Evolutionary conservation across 2,113 vertebrate species (phyloP).

Genomic region (Pelobates fuscus): DNA sequence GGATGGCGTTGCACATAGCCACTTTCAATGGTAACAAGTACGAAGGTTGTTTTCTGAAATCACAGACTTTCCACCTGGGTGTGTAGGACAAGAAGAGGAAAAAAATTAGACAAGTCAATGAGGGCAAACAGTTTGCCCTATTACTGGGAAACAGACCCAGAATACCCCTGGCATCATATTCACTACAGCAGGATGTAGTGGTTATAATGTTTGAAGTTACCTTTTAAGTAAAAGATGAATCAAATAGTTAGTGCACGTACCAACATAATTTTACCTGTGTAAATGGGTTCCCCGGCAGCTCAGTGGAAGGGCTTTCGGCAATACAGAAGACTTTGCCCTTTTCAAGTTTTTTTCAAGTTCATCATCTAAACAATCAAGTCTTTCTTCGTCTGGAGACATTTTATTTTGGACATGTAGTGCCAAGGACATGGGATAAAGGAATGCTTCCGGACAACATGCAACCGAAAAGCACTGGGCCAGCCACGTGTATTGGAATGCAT

Average conservation of each 20-base stretch:
- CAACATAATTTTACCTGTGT: constrained; percentile 92
- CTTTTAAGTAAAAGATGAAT: too few relatives aligned
- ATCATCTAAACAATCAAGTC: neutral
- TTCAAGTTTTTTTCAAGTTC: neutral
- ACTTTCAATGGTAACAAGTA: constrained; percentile 74
- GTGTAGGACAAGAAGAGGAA: constrained; percentile 48
- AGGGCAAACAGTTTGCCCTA: too few relatives aligned
- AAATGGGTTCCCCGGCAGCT: constrained; percentile 79
- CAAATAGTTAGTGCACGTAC: too few relatives aligned
- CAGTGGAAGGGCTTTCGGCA: constrained; percentile 76
- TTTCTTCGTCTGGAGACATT: neutral
- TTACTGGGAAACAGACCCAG: too few relatives aligned
- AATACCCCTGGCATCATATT: too few relatives aligned
- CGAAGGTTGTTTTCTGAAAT: constrained; percentile 56
- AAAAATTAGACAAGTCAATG: too few relatives aligned
- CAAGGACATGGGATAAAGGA: constrained; percentile 80
- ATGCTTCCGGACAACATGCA: constrained; percentile 66
- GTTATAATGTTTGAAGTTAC: too few relatives aligned
- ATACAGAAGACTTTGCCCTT: constrained; percentile 48
- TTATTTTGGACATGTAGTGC: constrained; percentile 61
- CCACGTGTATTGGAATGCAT: constrained; percentile 65
- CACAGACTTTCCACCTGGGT: constrained; percentile 75
- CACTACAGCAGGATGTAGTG: too few relatives aligned
- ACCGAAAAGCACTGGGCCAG: constrained; percentile 78
- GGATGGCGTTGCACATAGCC: constrained; percentile 77